Evolutionary conservation across 1,140 invertebrate genomes (phyloP).

Genomic region (Battus philenor): DNA sequence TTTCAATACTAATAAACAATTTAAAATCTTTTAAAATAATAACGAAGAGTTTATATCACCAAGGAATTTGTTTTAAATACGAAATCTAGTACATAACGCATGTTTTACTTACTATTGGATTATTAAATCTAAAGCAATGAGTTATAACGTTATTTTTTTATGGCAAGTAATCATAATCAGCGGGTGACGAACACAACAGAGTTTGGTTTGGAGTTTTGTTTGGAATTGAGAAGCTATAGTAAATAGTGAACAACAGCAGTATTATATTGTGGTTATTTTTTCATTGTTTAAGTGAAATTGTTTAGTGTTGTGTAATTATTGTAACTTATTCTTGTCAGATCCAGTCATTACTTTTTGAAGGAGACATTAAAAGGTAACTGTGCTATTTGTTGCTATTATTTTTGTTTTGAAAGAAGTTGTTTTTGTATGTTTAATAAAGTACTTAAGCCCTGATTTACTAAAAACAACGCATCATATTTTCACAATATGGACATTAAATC

Average conservation of each 20-base stretch:
- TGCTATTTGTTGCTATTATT: slow-evolving; percentile 16
- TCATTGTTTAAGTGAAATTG: neutral
- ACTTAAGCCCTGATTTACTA: neutral
- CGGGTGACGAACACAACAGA: slow-evolving; percentile 14
- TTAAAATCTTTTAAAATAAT: no score
- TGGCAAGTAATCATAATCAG: slow-evolving; percentile 4
- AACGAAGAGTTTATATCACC: no score
- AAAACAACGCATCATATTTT: neutral
- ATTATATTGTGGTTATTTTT: neutral
- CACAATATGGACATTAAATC: neutral
- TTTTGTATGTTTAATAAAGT: neutral
- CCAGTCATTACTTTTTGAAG: neutral
- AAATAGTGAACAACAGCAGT: neutral
- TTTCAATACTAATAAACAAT: no score
- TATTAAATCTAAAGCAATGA: neutral
- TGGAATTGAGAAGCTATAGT: slow-evolving; percentile 1
- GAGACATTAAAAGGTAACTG: slow-evolving; percentile 7
- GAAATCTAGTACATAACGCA: neutral
- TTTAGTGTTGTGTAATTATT: neutral
- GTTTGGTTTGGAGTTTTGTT: slow-evolving; percentile 11
- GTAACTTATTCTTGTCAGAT: neutral
- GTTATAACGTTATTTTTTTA: neutral
- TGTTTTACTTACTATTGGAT: neutral
- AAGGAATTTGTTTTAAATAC: no score
- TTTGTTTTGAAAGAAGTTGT: slow-evolving; percentile 12